Evolutionary conservation across 2,113 vertebrate species (phyloP).

Genomic region (Chlamydotis undulata): DNA sequence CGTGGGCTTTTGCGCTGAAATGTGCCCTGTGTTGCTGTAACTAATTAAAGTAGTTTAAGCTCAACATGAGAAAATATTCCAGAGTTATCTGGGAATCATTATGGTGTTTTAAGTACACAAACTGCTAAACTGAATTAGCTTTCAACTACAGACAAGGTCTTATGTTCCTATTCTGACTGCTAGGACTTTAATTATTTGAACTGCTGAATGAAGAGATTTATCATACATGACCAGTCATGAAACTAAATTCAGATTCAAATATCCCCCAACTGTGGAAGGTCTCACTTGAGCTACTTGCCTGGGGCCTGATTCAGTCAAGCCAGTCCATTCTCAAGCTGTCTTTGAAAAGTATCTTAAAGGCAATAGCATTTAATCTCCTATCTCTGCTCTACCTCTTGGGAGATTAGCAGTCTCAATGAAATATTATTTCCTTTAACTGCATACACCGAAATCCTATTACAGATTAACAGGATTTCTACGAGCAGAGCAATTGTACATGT

Average conservation of each 20-base stretch:
- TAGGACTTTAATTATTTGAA: not conserved
- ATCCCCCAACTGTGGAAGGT: not conserved
- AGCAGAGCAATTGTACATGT: not conserved
- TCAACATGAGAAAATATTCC: not conserved
- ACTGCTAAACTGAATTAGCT: not conserved
- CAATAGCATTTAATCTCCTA: not conserved
- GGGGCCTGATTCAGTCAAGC: not conserved
- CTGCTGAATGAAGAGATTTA: not conserved
- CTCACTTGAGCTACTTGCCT: not conserved
- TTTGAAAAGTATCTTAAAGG: not conserved
- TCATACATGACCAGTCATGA: not conserved
- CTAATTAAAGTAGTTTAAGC: not conserved
- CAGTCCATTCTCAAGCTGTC: not conserved
- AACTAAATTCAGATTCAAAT: not conserved
- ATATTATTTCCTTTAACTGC: not conserved
- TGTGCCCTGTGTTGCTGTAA: not conserved
- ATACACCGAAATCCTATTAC: not conserved
- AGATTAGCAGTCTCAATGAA: conserved; percentile 7
- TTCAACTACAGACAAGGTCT: not conserved
- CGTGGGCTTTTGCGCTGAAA: not conserved
- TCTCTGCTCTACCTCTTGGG: not conserved
- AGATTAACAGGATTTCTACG: not conserved
- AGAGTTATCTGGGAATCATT: not conserved
- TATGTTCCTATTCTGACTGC: not conserved
- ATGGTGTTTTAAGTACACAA: not conserved